These are phyloP conservation scores for Frankliniella fusca DNA, from an alignment of 2,888 invertebrate species.

Conservation along the genomic window DNA sequence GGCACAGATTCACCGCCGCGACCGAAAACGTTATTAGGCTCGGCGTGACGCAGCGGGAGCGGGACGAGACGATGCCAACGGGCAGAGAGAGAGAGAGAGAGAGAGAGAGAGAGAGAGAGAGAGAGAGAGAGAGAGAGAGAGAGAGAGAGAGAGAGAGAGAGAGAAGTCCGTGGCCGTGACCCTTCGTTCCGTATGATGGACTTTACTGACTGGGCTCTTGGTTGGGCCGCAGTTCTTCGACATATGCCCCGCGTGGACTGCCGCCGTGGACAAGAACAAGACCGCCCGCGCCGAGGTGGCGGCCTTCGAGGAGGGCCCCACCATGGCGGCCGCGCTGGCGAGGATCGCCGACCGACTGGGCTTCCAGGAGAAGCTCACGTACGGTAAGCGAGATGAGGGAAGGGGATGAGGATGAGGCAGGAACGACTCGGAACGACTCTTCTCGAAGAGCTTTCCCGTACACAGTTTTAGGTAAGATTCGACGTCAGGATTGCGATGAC, in stretches of 20 bases:
- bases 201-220: background rate
- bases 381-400: background rate
- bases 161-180: background rate
- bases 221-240: slow-evolving; percentile 1
- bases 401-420: too few species aligned
- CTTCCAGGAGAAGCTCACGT: background rate
- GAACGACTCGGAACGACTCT: too few species aligned
- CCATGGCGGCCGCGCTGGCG: background rate
- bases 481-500: background rate
- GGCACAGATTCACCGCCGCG: background rate
- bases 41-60: background rate
- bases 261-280: background rate
- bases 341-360: background rate
- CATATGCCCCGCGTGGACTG: background rate
- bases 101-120: too few species aligned
- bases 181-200: background rate
- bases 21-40: background rate
- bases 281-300: background rate
- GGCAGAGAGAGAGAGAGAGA: too few species aligned
- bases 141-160: too few species aligned
- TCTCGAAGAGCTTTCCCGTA: background rate
- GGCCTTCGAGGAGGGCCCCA: background rate
- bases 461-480: background rate
- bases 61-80: background rate
- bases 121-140: too few species aligned